Evolutionary conservation across 2,797 vertebrate genomes (phyloP).

Genomic region (Sciurus vulgaris): DNA sequence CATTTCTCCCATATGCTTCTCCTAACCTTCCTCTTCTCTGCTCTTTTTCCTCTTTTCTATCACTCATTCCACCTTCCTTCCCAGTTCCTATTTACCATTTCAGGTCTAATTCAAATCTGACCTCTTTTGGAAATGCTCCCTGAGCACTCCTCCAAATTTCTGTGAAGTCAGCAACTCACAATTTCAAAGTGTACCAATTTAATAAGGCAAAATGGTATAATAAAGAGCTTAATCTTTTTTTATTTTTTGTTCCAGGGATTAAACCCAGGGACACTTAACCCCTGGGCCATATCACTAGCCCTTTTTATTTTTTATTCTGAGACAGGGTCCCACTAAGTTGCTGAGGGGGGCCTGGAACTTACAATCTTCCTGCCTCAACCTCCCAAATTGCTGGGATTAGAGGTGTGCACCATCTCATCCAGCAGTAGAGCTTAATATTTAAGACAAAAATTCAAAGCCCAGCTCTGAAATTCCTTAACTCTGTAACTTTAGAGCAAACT

Average conservation of each 20-base stretch:
- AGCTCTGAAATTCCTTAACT: not conserved
- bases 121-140: not conserved
- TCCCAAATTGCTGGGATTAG: too few relatives aligned
- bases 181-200: not conserved
- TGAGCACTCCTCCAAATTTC: not conserved
- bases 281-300: too few relatives aligned
- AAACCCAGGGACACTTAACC: too few relatives aligned
- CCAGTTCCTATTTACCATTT: not conserved
- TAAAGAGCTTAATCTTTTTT: not conserved
- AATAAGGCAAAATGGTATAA: not conserved
- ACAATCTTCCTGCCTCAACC: too few relatives aligned
- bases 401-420: too few relatives aligned
- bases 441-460: conserved; percentile 33
- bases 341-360: too few relatives aligned
- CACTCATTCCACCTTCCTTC: not conserved
- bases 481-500: not conserved
- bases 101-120: not conserved
- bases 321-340: too few relatives aligned
- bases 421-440: not conserved
- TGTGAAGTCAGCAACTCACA: not conserved
- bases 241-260: too few relatives aligned
- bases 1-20: not conserved
- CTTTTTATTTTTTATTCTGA: too few relatives aligned
- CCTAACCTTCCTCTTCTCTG: not conserved
- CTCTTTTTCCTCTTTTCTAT: not conserved